A percentile compares a stretch with the other conserved stretches of the same genome.
Conservation (phyloP, 2,888 invertebrate genomes). For the Marronus borbonicus region DNA sequence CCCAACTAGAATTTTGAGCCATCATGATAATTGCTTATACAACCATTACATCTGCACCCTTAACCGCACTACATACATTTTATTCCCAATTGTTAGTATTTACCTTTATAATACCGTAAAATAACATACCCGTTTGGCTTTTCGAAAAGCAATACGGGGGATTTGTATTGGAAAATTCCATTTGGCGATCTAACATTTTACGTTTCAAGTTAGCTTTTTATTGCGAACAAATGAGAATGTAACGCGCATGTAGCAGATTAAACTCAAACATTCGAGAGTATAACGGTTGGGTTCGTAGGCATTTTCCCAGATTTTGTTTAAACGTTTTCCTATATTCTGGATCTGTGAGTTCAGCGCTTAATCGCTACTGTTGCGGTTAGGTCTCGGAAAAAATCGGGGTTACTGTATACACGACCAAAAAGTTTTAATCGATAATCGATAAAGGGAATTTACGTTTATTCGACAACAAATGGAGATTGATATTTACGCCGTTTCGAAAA, state of each 20-base stretch:
- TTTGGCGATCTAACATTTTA: neutral
- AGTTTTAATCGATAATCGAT: slow-evolving; percentile 44
- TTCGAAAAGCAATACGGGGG: too few relatives aligned
- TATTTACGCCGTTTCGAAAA: neutral
- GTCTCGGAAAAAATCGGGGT: neutral
- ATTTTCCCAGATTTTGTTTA: slow-evolving; percentile 14
- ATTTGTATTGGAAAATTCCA: neutral
- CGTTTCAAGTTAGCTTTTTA: slow-evolving; percentile 9
- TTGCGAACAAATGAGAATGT: neutral
- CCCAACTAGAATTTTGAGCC: too few relatives aligned
- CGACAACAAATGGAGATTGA: neutral
- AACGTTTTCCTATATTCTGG: slow-evolving; percentile 18
- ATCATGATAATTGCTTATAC: too few relatives aligned
- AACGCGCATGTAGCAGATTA: neutral
- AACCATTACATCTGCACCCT: too few relatives aligned
- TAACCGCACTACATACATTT: too few relatives aligned
- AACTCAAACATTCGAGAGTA: slow-evolving; percentile 8
- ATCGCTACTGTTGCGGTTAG: neutral
- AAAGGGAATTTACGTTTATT: slow-evolving; percentile 36
- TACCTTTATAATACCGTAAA: too few relatives aligned
- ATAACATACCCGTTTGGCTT: too few relatives aligned
- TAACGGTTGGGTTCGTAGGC: neutral
- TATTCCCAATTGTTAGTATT: too few relatives aligned
- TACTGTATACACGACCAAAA: slow-evolving; percentile 10
- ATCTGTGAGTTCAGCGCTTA: neutral